Evolutionary conservation across 2,888 invertebrate genomes (phyloP), one percentile per base, ranked within the genome.

Genomic region (Cryptophagus acutangulus): DNA sequence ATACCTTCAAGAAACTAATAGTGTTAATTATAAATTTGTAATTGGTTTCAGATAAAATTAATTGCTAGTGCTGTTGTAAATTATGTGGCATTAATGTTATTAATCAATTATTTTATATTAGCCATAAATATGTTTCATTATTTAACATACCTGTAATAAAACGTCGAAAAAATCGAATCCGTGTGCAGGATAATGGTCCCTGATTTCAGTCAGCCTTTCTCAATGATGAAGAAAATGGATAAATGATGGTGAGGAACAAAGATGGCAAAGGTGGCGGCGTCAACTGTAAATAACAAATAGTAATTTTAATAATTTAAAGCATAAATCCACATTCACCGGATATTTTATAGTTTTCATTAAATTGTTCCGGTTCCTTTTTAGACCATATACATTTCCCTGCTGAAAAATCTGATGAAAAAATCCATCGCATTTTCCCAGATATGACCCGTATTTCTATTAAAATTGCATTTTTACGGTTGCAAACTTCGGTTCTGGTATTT

Each of bases 401-500:
- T 52, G 52, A 44, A 55, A 58, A 55, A 57, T 52, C 51, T 47
- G 51, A 51, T 54, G 53, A 55, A 58, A 60, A 59, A 58, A 55
- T 48, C 46, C 52, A 54, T 54, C 48, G 51, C 46, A 46, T 51
- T 52, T 54, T 51, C 31, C 51, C 52, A 49, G 55, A 51, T 49
- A 57, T 54, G 54, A 52, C 55, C 54, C 51, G 58, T 53, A 55
- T 57, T 59, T 57, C 59, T 57, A 61, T 62, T 62, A 62, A 62
- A 59, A 62, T 62, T 62, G 61, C 57, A 58, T 61, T 62, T 62
- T 62, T 61, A 61, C 59, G 57, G 55, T 58, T 55, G 55, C 46
- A 52, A 60, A 58, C 51, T 61, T 59, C 59, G 60, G 59, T 60
- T 58, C 59, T 58, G 59, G 59, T 58, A 58, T 62, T 61, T 59